These are phyloP conservation scores for Enteromius paludinosus DNA, from an alignment of 2,797 vertebrate genomes.

Conservation along the genomic window DNA sequence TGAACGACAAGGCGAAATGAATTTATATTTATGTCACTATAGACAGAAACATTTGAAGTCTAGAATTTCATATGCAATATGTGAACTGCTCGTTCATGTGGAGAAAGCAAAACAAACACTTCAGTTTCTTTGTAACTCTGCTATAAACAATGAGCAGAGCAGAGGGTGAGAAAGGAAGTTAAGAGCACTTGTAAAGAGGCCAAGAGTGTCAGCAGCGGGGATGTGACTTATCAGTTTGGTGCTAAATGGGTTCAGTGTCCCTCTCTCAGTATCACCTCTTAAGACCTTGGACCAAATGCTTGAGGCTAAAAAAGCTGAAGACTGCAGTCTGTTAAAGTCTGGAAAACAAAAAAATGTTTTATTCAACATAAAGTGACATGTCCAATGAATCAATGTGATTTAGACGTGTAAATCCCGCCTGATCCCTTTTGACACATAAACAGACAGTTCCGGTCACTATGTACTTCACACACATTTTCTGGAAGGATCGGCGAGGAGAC, in stretches of 20 bases:
- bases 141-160: slow-evolving; percentile 16
- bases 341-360: background rate
- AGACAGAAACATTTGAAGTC: background rate
- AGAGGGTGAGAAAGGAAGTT: slow-evolving; percentile 25
- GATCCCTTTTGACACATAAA: slow-evolving; percentile 9
- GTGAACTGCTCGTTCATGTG: background rate
- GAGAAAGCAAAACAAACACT: slow-evolving; percentile 14
- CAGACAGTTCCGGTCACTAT: slow-evolving; percentile 27
- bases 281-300: slow-evolving; percentile 15
- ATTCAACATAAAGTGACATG: background rate
- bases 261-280: slow-evolving; percentile 8
- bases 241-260: slow-evolving; percentile 36
- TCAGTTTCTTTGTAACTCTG: background rate
- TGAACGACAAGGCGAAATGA: background rate
- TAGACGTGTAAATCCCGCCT: background rate
- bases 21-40: background rate
- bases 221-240: slow-evolving; percentile 35
- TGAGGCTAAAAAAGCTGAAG: slow-evolving; percentile 5
- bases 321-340: background rate
- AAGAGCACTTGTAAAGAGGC: slow-evolving; percentile 35
- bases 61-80: background rate
- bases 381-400: background rate
- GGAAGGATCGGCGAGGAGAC: slow-evolving; percentile 51
- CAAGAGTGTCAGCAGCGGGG: slow-evolving; percentile 13
- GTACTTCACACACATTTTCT: slow-evolving; percentile 31